phyloP scores from a whole-genome alignment of 2,888 invertebrate genomes.

The Leptopterna dolabrata region DNA sequence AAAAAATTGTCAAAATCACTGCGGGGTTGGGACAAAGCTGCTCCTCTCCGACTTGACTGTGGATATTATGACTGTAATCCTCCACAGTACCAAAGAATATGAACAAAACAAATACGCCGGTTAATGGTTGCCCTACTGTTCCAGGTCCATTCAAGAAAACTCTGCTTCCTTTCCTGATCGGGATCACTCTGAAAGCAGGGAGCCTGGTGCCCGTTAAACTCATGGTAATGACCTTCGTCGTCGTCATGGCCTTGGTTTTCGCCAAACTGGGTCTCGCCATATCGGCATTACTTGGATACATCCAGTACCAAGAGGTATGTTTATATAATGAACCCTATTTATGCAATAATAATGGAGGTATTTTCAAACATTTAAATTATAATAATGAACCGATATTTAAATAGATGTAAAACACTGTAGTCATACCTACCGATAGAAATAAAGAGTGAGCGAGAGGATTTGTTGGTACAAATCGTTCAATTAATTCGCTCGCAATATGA shows the following conservation, averaged over 20 bases:
- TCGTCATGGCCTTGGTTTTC: conserved; percentile 38
- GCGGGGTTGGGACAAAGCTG: too few relatives aligned
- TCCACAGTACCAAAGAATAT: neutral
- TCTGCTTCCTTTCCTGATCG: conserved; percentile 47
- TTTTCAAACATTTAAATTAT: neutral
- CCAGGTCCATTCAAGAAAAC: conserved; percentile 34
- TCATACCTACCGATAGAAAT: too few relatives aligned
- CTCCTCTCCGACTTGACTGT: too few relatives aligned
- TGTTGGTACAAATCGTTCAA: too few relatives aligned
- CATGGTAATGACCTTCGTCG: conserved; percentile 51
- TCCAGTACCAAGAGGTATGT: conserved; percentile 40
- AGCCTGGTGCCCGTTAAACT: conserved; percentile 40
- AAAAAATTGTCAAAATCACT: too few relatives aligned
- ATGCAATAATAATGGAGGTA: neutral
- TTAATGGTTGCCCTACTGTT: conserved; percentile 10
- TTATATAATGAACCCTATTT: neutral
- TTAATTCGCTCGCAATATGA: too few relatives aligned
- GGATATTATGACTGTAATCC: too few relatives aligned
- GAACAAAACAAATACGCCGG: neutral
- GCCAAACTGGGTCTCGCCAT: conserved; percentile 40
- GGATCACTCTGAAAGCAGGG: conserved; percentile 27
- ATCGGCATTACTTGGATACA: conserved; percentile 19
- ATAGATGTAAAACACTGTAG: too few relatives aligned
- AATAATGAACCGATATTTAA: too few relatives aligned
- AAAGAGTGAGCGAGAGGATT: too few relatives aligned